These are phyloP conservation scores for Spea hammondii DNA, from an alignment of 2,797 vertebrate genomes.

Conservation along the genomic window DNA sequence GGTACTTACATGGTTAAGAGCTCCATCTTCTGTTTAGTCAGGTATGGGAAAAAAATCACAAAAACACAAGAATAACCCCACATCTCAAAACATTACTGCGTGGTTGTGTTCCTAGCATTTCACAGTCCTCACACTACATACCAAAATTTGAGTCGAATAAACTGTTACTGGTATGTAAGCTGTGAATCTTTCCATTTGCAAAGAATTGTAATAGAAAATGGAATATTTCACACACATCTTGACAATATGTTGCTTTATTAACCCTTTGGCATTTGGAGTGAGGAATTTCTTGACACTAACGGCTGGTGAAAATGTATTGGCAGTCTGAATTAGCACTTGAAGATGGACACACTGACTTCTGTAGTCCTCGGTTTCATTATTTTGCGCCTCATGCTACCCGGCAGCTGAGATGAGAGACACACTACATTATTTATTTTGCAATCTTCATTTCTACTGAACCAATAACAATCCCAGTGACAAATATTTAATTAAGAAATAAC, in stretches of 20 bases:
- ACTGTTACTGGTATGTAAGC: slow-evolving; percentile 31
- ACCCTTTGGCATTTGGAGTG: slow-evolving; percentile 52
- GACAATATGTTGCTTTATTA: slow-evolving; percentile 53
- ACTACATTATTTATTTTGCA: slow-evolving; percentile 49
- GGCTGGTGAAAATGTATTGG: slow-evolving; percentile 49
- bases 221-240: slow-evolving; percentile 54
- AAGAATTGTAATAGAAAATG: slow-evolving; percentile 53
- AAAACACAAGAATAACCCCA: no score
- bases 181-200: slow-evolving; percentile 54
- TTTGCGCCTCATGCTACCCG: slow-evolving; percentile 19
- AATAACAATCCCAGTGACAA: slow-evolving; percentile 52
- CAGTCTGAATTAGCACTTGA: slow-evolving; percentile 51
- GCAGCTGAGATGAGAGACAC: slow-evolving; percentile 27
- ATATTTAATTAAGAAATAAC: slow-evolving; percentile 54
- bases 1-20: no score
- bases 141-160: slow-evolving; percentile 11
- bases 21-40: no score
- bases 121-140: slow-evolving; percentile 9
- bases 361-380: slow-evolving; percentile 43
- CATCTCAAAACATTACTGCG: no score
- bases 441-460: slow-evolving; percentile 49
- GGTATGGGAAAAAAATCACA: no score
- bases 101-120: slow-evolving; percentile 5
- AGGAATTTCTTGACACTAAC: slow-evolving; percentile 50
- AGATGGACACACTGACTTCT: slow-evolving; percentile 48